A percentile compares a stretch with the other conserved stretches of the same genome.
Evolutionary conservation across 2,888 invertebrate species (phyloP).

Genomic region (Shargacucullia verbasci): DNA sequence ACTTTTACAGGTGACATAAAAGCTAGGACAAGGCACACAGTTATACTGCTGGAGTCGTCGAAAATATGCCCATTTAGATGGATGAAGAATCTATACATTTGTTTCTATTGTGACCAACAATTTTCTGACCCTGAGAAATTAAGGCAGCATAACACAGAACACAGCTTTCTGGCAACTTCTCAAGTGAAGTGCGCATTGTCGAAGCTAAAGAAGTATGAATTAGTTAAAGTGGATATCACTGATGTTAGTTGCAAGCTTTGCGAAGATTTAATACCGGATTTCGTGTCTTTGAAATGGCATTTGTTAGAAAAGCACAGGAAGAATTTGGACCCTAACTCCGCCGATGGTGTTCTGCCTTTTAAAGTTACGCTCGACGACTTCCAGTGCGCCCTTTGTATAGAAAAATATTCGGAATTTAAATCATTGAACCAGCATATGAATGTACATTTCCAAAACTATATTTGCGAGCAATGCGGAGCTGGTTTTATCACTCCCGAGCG

Average conservation of each 20-base stretch:
- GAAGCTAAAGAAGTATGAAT: slow-evolving; percentile 75
- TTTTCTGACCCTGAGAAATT: slow-evolving; percentile 72
- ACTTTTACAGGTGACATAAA: slow-evolving; percentile 65
- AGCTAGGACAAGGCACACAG: slow-evolving; percentile 71
- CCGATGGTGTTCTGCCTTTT: slow-evolving; percentile 78
- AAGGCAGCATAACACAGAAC: slow-evolving; percentile 69
- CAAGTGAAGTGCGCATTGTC: slow-evolving; percentile 69
- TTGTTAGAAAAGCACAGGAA: slow-evolving; percentile 71
- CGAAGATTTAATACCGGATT: slow-evolving; percentile 61
- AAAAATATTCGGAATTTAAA: slow-evolving; percentile 75
- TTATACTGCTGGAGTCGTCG: slow-evolving; percentile 72
- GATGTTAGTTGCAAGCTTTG: slow-evolving; percentile 76
- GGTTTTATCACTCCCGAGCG: slow-evolving; percentile 82
- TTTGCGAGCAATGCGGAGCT: slow-evolving; percentile 82
- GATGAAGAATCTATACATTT: slow-evolving; percentile 79
- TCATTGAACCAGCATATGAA: slow-evolving; percentile 85
- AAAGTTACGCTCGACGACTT: slow-evolving; percentile 69
- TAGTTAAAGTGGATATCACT: slow-evolving; percentile 80
- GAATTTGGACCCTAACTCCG: slow-evolving; percentile 65
- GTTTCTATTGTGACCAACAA: slow-evolving; percentile 77
- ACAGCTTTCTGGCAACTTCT: slow-evolving; percentile 52
- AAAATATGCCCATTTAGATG: slow-evolving; percentile 82
- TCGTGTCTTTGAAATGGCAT: slow-evolving; percentile 71
- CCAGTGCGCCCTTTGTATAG: slow-evolving; percentile 74
- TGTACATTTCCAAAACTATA: slow-evolving; percentile 81